phyloP scores from a whole-genome alignment of 2,113 vertebrate species.

The Noctilio leporinus region DNA sequence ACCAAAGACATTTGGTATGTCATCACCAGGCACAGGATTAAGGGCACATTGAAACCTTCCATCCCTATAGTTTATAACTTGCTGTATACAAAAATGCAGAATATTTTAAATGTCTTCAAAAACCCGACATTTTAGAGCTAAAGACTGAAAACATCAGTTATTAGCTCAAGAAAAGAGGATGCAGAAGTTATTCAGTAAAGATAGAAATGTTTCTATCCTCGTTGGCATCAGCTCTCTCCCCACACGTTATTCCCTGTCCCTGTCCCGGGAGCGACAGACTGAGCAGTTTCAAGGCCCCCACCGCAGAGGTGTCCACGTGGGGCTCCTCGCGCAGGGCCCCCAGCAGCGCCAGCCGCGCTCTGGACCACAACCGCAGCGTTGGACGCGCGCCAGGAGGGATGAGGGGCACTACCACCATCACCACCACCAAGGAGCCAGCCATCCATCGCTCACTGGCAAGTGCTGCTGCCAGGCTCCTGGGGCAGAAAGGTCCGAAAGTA shows the following conservation, averaged over 20 bases:
- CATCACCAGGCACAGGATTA: neutral
- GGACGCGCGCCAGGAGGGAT: neutral
- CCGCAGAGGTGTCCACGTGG: accelerated
- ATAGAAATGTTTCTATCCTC: neutral
- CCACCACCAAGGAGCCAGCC: neutral
- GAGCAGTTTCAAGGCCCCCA: accelerated
- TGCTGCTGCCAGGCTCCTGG: neutral
- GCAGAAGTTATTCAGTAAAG: neutral
- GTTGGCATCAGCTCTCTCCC: accelerated
- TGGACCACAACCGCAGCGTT: neutral
- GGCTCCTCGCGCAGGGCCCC: neutral
- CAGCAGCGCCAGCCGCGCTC: neutral
- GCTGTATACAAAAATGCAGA: neutral
- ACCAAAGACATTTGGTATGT: neutral
- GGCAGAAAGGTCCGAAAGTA: neutral
- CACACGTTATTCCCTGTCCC: accelerated
- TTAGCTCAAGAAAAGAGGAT: neutral
- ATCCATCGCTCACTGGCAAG: no score
- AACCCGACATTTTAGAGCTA: neutral
- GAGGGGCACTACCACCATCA: neutral
- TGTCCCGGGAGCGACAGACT: accelerated
- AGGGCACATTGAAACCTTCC: neutral
- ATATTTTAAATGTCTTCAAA: neutral
- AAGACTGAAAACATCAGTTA: neutral
- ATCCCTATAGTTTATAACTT: neutral